These are phyloP conservation scores for Protonibea diacanthus DNA, from an alignment of 2,797 vertebrate genomes.

Conservation along the genomic window DNA sequence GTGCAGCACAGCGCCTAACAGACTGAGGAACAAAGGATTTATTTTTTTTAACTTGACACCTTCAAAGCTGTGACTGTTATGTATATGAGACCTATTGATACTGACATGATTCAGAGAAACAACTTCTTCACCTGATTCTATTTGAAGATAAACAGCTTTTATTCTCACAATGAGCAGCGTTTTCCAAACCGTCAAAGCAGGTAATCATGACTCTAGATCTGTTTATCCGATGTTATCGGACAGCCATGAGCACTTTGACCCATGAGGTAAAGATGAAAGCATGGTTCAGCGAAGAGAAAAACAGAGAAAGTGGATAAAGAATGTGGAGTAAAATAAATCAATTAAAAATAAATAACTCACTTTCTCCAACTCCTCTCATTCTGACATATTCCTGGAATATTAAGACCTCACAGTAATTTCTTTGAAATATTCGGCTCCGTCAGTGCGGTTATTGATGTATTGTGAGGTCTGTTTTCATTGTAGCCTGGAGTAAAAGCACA, in stretches of 20 bases:
- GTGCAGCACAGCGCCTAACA: not conserved
- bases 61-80: slow-evolving; percentile 40
- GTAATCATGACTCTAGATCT: slow-evolving; percentile 31
- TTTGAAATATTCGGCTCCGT: slow-evolving; percentile 61
- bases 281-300: slow-evolving; percentile 42
- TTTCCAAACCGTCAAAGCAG: slow-evolving; percentile 23
- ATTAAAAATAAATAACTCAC: slow-evolving; percentile 16
- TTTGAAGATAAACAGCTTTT: slow-evolving; percentile 37
- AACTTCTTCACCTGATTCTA: slow-evolving; percentile 24
- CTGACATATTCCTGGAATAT: slow-evolving; percentile 50
- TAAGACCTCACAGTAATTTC: slow-evolving; percentile 63
- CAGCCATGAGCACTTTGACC: slow-evolving; percentile 30
- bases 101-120: slow-evolving; percentile 10
- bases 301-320: slow-evolving; percentile 9
- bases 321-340: not conserved
- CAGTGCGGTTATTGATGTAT: slow-evolving; percentile 66
- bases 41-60: not conserved
- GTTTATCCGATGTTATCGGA: slow-evolving; percentile 11
- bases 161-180: slow-evolving; percentile 17
- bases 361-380: slow-evolving; percentile 33
- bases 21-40: slow-evolving; percentile 3
- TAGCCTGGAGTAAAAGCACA: slow-evolving; percentile 66
- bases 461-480: slow-evolving; percentile 65
- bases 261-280: slow-evolving; percentile 48
- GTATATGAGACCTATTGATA: slow-evolving; percentile 46